Evolutionary conservation across 2,797 vertebrate genomes (phyloP), one percentile per base, ranked within the genome.

Genomic region (Poecile montanus): DNA sequence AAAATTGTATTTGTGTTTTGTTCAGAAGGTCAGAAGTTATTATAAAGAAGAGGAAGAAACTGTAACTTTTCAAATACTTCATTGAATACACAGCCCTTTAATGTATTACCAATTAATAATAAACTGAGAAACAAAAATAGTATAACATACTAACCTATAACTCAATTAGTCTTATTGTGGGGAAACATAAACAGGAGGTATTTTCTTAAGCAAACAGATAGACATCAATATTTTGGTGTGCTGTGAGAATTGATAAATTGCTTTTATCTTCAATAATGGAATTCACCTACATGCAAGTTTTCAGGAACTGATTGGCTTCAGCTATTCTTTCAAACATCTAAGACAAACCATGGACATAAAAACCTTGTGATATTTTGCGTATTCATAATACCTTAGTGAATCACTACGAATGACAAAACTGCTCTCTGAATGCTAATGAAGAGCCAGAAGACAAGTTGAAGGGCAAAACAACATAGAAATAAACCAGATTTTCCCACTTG

Each of bases 321-420:
- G 85, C 95, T 97, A 95, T 95, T 96, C 68, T 83, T 96, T 96
- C 8, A 25, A 96, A 95, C 44, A 92, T 93, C 83, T 93, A 96
- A 95, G 95, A 96, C 91, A 97, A 97, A 96, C 74, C 73, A 81
- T 30, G 73, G 94, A 91, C 74, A 95, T 93, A 95, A 96, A 97
- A 97, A 96, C 36, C 56, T 95, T 74, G 63, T 88, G 21, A 75
- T 97, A 51, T 89, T 98, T 96, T 97, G 85, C 95, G 96, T 97
- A 97, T 97, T 97, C 91, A 93, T 97, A 97, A 96, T 95, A 97
- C 68, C 84, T 96, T 76, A 89, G 89, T 96, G 96, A 97, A 96
- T 97, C 88, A 95, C 71, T 74, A 93, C 73, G 94, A 96, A 94
- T 89, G 80, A 63, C 89, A 96, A 56, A 91, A 83, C 65, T 88